These are phyloP conservation scores for Phalacrocorax carbo DNA, from an alignment of 2,113 vertebrate species.

Conservation along the genomic window DNA sequence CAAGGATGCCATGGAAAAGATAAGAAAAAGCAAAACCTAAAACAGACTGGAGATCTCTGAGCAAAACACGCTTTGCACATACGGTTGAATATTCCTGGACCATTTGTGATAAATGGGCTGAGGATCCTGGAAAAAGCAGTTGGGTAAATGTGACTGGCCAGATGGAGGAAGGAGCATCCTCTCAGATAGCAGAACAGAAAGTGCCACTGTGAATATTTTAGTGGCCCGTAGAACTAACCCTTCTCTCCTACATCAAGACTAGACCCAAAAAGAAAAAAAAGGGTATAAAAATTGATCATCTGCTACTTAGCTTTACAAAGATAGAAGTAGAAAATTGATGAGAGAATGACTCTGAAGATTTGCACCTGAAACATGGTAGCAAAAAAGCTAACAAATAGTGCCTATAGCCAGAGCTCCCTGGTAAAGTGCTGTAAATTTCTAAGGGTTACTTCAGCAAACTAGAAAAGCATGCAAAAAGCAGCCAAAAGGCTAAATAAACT, in stretches of 20 bases:
- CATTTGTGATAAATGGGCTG: neutral
- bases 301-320: neutral
- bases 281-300: neutral
- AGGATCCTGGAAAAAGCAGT: neutral
- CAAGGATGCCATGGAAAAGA: neutral
- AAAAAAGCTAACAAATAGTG: neutral
- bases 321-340: neutral
- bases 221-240: neutral
- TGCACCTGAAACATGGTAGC: neutral
- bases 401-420: neutral
- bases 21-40: neutral
- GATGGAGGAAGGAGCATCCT: neutral
- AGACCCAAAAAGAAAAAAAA: neutral
- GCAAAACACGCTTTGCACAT: neutral
- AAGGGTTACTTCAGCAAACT: neutral
- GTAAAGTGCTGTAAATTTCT: neutral
- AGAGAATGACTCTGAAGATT: neutral
- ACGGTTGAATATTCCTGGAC: neutral
- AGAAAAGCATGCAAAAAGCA: neutral
- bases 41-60: neutral
- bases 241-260: neutral
- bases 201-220: fast-evolving
- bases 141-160: neutral
- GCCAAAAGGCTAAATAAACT: neutral
- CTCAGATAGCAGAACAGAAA: neutral